Evolutionary conservation across 2,888 invertebrate species (phyloP), one percentile per base, ranked within the genome.

Genomic region (Tetragonula carbonaria): DNA sequence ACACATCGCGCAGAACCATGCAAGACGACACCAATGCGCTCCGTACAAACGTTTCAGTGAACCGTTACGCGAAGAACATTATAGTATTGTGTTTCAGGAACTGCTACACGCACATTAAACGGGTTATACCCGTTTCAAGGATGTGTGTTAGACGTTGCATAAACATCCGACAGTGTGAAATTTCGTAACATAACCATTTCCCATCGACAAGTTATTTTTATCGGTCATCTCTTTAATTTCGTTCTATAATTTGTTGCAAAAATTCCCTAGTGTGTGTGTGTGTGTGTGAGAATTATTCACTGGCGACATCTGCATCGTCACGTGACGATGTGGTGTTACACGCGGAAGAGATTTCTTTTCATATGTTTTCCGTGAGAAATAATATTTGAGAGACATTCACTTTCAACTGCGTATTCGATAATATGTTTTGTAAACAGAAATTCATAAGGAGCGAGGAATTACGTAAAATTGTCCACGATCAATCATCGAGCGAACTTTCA

Each of bases 61-160:
- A 74, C 82, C 81, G 82, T 75, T 82, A 81, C 81, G 62, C 6
- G 81, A 65, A 82, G 81, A 65, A 82, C 81, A 65, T 82, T 76
- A 33, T 67, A 62, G 81, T 75, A 62, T 72, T 67, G 71, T 50
- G 66, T 82, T 81, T 71, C 81, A 72, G 62, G 75, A 80, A 80
- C 82, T 59, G 71, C 21, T 0, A 8, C 38, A 45, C 23, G 62
- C 66, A 50, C 66, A 66, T 62, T 55, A 51, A 28, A 28, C 28
- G 28, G 45, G 57, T 59, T 71, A 62, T 62, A 28, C 28, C 63
- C 59, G 74, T 71, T 67, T 16, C 75, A n/a, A 18, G 11, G 11
- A 38, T 18, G 62, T 50, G 62, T 33, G n/a, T 21, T 65, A 5
- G 6, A 50, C 50, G 11, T 59, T 59, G 50, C 76, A 33, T 63